Conservation (phyloP, 2,888 invertebrate species). For the Sphinx pinastri region DNA sequence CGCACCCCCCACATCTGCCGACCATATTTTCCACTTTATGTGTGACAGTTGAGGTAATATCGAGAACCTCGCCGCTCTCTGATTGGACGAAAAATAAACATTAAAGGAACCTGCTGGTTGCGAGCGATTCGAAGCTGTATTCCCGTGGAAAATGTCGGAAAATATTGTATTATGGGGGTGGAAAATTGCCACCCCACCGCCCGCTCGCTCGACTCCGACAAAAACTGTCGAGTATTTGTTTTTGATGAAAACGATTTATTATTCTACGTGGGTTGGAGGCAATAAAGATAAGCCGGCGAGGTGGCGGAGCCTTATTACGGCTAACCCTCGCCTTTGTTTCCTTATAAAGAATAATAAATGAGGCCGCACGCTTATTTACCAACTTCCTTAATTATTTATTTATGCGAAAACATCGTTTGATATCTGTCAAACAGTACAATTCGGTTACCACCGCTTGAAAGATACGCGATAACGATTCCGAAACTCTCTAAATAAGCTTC, state of each 20-base stretch:
- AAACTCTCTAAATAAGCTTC: not conserved
- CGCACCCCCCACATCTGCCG: slow-evolving; percentile 76
- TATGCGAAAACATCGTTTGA: slow-evolving; percentile 78
- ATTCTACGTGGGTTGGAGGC: slow-evolving; percentile 85
- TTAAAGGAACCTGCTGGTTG: slow-evolving; percentile 83
- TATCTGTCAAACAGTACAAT: slow-evolving; percentile 67
- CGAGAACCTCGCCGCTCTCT: slow-evolving; percentile 84
- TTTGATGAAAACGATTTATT: slow-evolving; percentile 85
- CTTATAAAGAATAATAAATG: slow-evolving; percentile 85
- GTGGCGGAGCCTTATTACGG: slow-evolving; percentile 84
- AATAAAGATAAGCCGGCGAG: slow-evolving; percentile 85
- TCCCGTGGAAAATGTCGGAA: slow-evolving; percentile 84
- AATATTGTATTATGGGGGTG: slow-evolving; percentile 85
- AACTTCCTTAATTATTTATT: slow-evolving; percentile 83
- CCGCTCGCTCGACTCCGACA: slow-evolving; percentile 82
- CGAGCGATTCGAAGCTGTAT: slow-evolving; percentile 84
- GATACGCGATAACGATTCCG: not conserved
- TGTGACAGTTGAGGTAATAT: slow-evolving; percentile 86
- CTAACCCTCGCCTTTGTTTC: slow-evolving; percentile 85
- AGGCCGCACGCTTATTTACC: slow-evolving; percentile 82
- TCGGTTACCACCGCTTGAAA: slow-evolving; percentile 24
- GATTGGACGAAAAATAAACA: slow-evolving; percentile 85
- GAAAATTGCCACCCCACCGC: slow-evolving; percentile 83
- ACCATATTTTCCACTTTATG: slow-evolving; percentile 86
- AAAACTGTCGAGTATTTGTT: slow-evolving; percentile 85